A percentile compares a stretch with the other conserved stretches of the same genome.
These are phyloP conservation scores for Latrodectus geometricus DNA, from an alignment of 1,140 invertebrate genomes.

Conservation along the genomic window DNA sequence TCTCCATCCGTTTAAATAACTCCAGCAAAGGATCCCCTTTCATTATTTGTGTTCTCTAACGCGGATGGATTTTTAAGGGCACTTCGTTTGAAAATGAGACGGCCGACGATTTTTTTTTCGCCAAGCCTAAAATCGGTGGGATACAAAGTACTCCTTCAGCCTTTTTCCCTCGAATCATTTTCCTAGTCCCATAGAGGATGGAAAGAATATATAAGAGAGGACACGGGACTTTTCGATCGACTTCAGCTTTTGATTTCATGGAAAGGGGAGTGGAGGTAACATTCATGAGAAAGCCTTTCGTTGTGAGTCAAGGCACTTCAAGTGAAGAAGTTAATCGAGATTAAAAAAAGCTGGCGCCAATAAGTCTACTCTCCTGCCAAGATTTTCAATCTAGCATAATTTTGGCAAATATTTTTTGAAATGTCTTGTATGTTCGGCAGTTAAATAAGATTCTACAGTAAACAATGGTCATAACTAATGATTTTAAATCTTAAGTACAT, in stretches of 20 bases:
- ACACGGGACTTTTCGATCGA: neutral
- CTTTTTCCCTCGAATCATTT: too few species aligned
- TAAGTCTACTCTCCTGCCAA: neutral
- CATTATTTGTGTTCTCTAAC: neutral
- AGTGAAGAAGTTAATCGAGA: neutral
- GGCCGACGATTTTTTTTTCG: neutral
- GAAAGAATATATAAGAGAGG: neutral
- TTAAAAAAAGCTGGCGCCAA: slow-evolving; percentile 6
- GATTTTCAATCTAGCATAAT: too few species aligned
- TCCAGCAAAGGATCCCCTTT: neutral
- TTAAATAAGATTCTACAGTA: too few species aligned
- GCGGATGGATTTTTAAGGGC: slow-evolving; percentile 6
- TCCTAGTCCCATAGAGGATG: too few species aligned
- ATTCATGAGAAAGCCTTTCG: neutral
- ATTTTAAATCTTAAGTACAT: too few species aligned
- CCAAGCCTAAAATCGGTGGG: neutral
- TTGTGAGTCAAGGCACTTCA: slow-evolving; percentile 14
- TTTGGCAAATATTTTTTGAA: too few species aligned
- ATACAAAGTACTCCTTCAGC: neutral
- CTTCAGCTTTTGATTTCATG: slow-evolving; percentile 6
- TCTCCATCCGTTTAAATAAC: slow-evolving; percentile 41
- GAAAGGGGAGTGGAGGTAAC: neutral
- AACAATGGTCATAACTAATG: too few species aligned
- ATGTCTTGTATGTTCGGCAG: too few species aligned
- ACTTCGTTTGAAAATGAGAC: slow-evolving; percentile 24